Evolutionary conservation across 2,113 vertebrate genomes (phyloP), one percentile per base, ranked within the genome.

Genomic region (Coreoperca whiteheadi): DNA sequence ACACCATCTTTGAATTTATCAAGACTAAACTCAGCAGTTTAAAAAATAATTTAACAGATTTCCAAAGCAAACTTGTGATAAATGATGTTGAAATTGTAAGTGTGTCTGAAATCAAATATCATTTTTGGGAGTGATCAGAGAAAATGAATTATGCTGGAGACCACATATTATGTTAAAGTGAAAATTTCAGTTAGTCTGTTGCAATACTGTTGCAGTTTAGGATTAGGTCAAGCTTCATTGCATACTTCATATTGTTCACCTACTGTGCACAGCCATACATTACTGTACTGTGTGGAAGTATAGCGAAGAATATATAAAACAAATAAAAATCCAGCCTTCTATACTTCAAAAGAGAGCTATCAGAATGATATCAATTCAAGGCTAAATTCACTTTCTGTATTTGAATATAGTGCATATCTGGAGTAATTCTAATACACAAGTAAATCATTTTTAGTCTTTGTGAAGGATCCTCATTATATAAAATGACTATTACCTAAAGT

Each of bases 381-480:
- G 39, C 39, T 41, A 41, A 9, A 10, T 41, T 41, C 8, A 41
- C 8, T 41, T 41, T 8, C 7, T 41, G 8, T 41, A 41, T 41
- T 41, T 41, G 39, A 70, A 53, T 34, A 5, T 11, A 70, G n/a
- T n/a, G n/a, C n/a, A n/a, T n/a, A n/a, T n/a, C 32, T 77, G 4
- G n/a, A 77, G 32, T 70, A 75, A 84, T 82, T 70, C 23, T 32
- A 39, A 81, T 83, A 41, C 39, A 79, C 28, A 51, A 77, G 65
- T 75, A 73, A 81, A 88, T 87, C 9, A 50, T 89, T 86, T 83
- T 74, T 56, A 41, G 32, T 74, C 69, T 59, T 71, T 65, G 59
- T 71, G 59, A 79, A 80, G 16, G 67, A 68, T 79, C 74, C 70
- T 78, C 65, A 83, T 88, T 89, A 87, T 83, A 69, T 83, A 72